phyloP scores from a whole-genome alignment of 2,888 invertebrate genomes.

The Scaptomyza flava region DNA sequence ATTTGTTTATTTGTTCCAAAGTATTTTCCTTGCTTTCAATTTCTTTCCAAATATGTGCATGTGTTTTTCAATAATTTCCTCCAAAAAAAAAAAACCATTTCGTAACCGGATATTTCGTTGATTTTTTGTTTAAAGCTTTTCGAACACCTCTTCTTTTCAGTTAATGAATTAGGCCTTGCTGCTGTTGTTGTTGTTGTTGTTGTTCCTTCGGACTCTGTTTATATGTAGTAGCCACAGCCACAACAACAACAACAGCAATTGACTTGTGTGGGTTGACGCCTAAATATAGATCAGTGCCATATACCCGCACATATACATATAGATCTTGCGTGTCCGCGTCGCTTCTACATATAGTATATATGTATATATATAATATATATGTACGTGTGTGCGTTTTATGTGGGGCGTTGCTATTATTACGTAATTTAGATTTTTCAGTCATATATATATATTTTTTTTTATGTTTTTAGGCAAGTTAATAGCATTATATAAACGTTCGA shows the following conservation, averaged over 20 bases:
- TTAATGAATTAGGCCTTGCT: constrained; percentile 65
- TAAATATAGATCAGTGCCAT: constrained; percentile 76
- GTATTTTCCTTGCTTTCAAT: constrained; percentile 24
- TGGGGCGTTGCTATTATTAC: constrained; percentile 77
- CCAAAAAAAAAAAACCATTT: constrained; percentile 35
- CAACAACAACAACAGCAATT: constrained; percentile 64
- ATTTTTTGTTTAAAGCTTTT: constrained; percentile 27
- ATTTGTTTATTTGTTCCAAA: constrained; percentile 22
- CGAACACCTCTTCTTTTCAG: constrained; percentile 45
- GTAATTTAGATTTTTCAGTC: constrained; percentile 61
- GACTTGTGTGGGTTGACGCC: constrained; percentile 75
- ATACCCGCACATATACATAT: constrained; percentile 44
- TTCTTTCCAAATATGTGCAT: constrained; percentile 68
- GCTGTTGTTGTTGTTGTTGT: constrained; percentile 17
- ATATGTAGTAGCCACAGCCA: constrained; percentile 32
- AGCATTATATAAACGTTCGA: constrained; percentile 29
- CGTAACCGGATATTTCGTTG: constrained; percentile 68
- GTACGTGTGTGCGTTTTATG: constrained; percentile 27
- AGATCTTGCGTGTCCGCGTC: constrained; percentile 51
- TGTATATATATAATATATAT: constrained; percentile 15
- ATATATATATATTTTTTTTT: constrained; percentile 17
- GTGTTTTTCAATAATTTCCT: constrained; percentile 40
- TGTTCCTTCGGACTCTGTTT: constrained; percentile 36
- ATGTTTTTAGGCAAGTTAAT: constrained; percentile 20
- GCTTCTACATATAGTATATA: constrained; percentile 11